phyloP scores from a whole-genome alignment of 2,888 invertebrate species.

The Sinotaia quadrata region DNA sequence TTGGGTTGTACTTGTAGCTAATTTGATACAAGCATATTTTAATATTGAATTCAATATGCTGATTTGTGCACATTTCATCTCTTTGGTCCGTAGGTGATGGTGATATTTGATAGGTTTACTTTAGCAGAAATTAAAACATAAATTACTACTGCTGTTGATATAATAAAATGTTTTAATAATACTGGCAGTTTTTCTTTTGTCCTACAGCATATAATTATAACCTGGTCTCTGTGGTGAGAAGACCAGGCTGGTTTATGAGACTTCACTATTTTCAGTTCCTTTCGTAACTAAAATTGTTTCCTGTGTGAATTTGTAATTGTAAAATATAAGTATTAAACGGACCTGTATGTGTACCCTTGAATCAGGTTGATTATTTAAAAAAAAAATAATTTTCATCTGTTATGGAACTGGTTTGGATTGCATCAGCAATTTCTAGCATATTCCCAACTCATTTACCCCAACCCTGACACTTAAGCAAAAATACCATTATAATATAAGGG shows the following conservation, averaged over 20 bases:
- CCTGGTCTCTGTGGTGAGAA: too few species aligned
- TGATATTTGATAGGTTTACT: neutral
- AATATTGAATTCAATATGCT: too few species aligned
- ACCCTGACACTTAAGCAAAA: neutral
- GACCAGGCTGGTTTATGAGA: too few species aligned
- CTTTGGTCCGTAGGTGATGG: too few species aligned
- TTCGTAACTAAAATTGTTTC: too few species aligned
- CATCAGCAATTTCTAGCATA: neutral
- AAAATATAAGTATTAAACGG: too few species aligned
- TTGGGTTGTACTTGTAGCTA: too few species aligned
- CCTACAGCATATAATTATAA: neutral
- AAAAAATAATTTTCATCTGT: neutral
- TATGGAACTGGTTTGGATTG: neutral
- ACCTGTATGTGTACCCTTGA: neutral
- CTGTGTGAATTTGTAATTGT: too few species aligned
- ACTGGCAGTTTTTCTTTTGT: neutral
- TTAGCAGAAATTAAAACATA: neutral
- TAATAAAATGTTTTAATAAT: neutral
- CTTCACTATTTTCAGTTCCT: too few species aligned
- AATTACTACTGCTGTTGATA: neutral
- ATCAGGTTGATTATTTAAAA: neutral
- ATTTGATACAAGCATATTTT: too few species aligned
- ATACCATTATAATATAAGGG: neutral
- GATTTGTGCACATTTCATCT: too few species aligned
- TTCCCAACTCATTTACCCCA: neutral